phyloP scores from a whole-genome alignment of 2,797 vertebrate genomes.

The Malurus leucopterus region DNA sequence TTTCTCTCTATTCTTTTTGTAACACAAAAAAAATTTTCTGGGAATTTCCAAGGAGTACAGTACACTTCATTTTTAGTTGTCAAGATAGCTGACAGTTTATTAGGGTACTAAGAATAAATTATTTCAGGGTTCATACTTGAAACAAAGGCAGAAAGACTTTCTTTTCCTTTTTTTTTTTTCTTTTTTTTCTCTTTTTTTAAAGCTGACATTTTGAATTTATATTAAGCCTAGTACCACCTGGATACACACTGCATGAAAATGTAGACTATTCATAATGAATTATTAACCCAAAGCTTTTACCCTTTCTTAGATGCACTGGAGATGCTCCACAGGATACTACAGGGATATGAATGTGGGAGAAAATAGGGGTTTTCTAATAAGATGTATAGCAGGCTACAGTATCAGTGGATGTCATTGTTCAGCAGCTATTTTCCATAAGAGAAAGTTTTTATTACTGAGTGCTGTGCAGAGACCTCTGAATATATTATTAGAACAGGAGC shows the following conservation, averaged over 20 bases:
- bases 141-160: slow-evolving; percentile 17
- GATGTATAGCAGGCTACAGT: background rate
- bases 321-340: background rate
- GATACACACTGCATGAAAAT: slow-evolving; percentile 16
- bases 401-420: slow-evolving; percentile 31
- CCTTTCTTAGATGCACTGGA: slow-evolving; percentile 11
- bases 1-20: slow-evolving; percentile 17
- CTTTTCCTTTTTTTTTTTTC: background rate
- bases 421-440: slow-evolving; percentile 1
- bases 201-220: slow-evolving; percentile 46
- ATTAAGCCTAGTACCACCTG: slow-evolving; percentile 4
- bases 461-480: slow-evolving; percentile 1
- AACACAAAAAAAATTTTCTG: slow-evolving; percentile 1
- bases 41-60: slow-evolving; percentile 20
- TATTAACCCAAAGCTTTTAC: slow-evolving; percentile 49
- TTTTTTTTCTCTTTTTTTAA: background rate
- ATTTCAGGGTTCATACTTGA: slow-evolving; percentile 36
- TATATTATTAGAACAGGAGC: background rate
- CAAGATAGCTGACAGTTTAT: slow-evolving; percentile 45
- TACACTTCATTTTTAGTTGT: slow-evolving; percentile 52
- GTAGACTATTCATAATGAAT: slow-evolving; percentile 15
- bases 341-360: background rate
- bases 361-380: background rate
- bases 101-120: slow-evolving; percentile 54
- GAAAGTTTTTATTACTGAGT: background rate